Conservation (phyloP, 2,113 vertebrate genomes). For the Ophthalmolycus amberensis region DNA sequence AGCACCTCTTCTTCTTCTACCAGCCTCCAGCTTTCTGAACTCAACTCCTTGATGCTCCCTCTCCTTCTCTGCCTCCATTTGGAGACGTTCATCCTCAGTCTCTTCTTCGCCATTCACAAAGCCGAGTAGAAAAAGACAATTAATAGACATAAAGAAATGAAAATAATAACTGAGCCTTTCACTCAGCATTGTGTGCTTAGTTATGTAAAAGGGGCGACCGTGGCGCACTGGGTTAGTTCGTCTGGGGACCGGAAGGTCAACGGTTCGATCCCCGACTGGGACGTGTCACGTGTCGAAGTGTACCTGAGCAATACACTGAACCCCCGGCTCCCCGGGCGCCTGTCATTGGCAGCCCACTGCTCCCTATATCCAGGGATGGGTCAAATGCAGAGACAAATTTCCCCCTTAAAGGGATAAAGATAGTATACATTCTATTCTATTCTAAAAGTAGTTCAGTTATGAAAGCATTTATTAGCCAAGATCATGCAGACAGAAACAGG, state of each 20-base stretch:
- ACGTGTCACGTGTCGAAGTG: too few relatives aligned
- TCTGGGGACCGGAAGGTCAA: too few relatives aligned
- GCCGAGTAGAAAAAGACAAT: background rate
- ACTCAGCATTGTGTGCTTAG: background rate
- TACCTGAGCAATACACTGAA: too few relatives aligned
- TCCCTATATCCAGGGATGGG: too few relatives aligned
- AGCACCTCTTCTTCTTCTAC: slow-evolving; percentile 61
- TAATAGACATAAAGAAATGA: background rate
- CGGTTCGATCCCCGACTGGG: too few relatives aligned
- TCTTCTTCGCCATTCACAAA: slow-evolving; percentile 19
- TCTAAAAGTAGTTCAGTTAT: background rate
- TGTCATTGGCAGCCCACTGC: too few relatives aligned
- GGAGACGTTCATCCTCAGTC: background rate
- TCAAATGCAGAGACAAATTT: too few relatives aligned
- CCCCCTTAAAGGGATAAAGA: too few relatives aligned
- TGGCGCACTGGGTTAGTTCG: too few relatives aligned
- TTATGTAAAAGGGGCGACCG: too few relatives aligned
- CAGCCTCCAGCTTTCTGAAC: background rate
- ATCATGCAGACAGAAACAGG: slow-evolving; percentile 1
- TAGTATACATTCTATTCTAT: too few relatives aligned
- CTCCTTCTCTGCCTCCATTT: slow-evolving; percentile 12
- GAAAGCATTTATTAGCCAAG: background rate
- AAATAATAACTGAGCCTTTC: background rate
- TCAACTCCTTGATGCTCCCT: slow-evolving; percentile 5
- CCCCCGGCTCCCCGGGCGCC: too few relatives aligned